A percentile compares a stretch with the other conserved stretches of the same genome.
phyloP scores from a whole-genome alignment of 2,888 invertebrate species.

The Octodonta nipae region DNA sequence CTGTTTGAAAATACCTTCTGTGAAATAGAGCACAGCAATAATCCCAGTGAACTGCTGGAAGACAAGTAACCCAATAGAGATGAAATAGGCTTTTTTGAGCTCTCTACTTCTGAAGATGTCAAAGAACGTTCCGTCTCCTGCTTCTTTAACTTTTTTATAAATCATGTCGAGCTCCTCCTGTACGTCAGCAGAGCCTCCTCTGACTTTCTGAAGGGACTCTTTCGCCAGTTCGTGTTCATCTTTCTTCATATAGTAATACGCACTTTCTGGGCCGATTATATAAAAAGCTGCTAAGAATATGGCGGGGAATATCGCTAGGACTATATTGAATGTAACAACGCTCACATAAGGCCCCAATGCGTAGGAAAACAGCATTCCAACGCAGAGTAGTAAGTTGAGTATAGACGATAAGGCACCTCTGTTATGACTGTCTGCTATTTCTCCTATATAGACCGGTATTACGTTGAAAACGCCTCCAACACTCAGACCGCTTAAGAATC shows the following conservation, averaged over 20 bases:
- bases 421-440: slow-evolving; percentile 65
- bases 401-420: slow-evolving; percentile 72
- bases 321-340: slow-evolving; percentile 47
- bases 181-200: slow-evolving; percentile 45
- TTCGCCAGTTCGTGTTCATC: slow-evolving; percentile 49
- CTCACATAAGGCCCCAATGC: slow-evolving; percentile 56
- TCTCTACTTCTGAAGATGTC: slow-evolving; percentile 42
- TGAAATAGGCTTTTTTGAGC: slow-evolving; percentile 61
- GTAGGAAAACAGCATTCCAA: slow-evolving; percentile 57
- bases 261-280: slow-evolving; percentile 70
- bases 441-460: slow-evolving; percentile 76
- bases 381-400: slow-evolving; percentile 57
- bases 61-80: slow-evolving; percentile 25
- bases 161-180: slow-evolving; percentile 44
- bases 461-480: slow-evolving; percentile 60
- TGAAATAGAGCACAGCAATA: slow-evolving; percentile 64
- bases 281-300: slow-evolving; percentile 45
- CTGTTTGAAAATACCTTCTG: slow-evolving; percentile 50
- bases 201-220: slow-evolving; percentile 49
- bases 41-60: slow-evolving; percentile 42
- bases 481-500: slow-evolving; percentile 48
- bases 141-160: slow-evolving; percentile 32
- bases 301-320: slow-evolving; percentile 39
- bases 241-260: slow-evolving; percentile 52
- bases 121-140: slow-evolving; percentile 28